Conservation (phyloP, 2,797 vertebrate genomes). For the Delichon dasypus region DNA sequence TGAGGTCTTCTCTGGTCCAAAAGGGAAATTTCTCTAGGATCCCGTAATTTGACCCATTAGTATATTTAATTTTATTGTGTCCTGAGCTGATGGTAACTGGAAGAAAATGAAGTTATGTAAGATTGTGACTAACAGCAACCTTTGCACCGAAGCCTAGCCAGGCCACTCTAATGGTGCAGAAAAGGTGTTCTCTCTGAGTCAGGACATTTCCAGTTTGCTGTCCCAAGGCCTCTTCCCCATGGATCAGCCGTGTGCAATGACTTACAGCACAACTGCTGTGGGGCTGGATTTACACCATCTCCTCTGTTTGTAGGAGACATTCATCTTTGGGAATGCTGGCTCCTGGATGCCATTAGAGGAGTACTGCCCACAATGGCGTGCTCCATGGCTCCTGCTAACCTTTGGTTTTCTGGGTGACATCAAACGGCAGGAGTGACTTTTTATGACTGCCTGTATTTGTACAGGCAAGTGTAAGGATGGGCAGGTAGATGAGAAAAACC, state of each 20-base stretch:
- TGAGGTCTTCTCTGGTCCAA: not conserved
- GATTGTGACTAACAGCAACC: too few relatives aligned
- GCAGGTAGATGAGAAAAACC: not conserved
- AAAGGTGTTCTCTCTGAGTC: fast-evolving
- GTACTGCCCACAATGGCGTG: not conserved
- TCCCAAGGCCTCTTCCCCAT: not conserved
- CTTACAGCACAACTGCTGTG: not conserved
- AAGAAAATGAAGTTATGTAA: not conserved
- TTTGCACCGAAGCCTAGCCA: not conserved
- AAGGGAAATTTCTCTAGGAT: not conserved
- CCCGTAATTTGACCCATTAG: not conserved
- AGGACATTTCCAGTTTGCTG: not conserved
- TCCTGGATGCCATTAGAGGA: not conserved
- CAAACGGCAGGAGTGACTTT: not conserved
- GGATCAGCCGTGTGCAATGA: not conserved
- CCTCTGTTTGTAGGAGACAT: not conserved
- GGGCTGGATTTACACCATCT: not conserved
- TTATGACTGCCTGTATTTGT: not conserved
- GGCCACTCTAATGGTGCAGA: not conserved
- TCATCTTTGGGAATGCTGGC: not conserved
- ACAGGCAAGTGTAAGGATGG: not conserved
- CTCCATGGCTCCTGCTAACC: not conserved
- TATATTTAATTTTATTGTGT: not conserved
- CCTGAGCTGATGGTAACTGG: not conserved
- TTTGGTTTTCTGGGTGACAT: not conserved